Evolutionary conservation across 1,140 invertebrate genomes (phyloP).

Genomic region (Drosophila willistoni): DNA sequence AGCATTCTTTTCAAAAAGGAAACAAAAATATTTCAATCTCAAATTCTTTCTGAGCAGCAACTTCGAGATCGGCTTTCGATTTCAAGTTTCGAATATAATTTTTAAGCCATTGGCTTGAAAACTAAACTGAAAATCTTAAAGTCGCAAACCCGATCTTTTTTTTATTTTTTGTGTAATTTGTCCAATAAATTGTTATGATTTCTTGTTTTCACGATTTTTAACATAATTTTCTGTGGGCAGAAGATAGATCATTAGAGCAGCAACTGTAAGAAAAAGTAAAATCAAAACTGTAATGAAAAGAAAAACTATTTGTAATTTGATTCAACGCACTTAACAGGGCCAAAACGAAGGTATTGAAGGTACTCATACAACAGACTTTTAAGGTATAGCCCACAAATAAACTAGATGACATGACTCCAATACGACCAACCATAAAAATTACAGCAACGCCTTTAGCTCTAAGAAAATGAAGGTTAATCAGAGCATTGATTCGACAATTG

Average conservation of each 20-base stretch:
- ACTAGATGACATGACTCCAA: not conserved
- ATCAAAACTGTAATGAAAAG: not conserved
- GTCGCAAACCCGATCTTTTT: too few relatives aligned
- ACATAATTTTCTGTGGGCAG: not conserved
- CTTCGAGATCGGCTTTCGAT: too few relatives aligned
- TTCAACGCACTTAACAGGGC: not conserved
- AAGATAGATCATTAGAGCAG: not conserved
- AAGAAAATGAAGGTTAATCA: not conserved
- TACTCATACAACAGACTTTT: not conserved
- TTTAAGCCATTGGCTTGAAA: too few relatives aligned
- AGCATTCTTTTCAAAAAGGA: not conserved
- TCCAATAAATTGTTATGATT: not conserved
- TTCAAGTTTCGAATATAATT: too few relatives aligned
- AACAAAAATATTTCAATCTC: not conserved
- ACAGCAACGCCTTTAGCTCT: not conserved
- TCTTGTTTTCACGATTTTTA: not conserved
- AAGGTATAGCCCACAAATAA: conserved; percentile 4
- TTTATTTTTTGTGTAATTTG: not conserved
- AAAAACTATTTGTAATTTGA: not conserved
- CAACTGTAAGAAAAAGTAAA: not conserved
- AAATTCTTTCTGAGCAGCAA: too few relatives aligned
- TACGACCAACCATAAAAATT: not conserved
- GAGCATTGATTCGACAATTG: not conserved
- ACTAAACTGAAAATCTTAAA: not conserved
- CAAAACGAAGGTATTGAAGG: not conserved